Percentiles rank a stretch among this genome's conserved stretches.
Conservation (phyloP, 2,113 vertebrate genomes). For the Thamnophis sirtalis region DNA sequence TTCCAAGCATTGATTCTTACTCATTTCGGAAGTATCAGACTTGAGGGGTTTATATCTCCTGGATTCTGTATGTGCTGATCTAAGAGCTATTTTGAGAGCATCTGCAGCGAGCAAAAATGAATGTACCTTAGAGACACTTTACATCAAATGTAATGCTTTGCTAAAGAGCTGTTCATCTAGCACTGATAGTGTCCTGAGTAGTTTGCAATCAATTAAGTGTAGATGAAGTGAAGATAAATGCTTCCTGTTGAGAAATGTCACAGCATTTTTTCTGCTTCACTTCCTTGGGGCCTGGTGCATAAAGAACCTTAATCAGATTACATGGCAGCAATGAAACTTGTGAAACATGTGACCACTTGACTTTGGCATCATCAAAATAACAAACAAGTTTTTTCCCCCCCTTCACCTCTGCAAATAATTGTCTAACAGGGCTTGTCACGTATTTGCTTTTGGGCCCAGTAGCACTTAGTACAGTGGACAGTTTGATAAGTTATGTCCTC, state of each 20-base stretch:
- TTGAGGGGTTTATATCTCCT: neutral
- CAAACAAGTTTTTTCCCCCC: neutral
- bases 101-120: slow-evolving; percentile 27
- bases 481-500: slow-evolving; percentile 3
- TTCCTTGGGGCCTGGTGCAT: slow-evolving; percentile 39
- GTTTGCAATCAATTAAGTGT: slow-evolving; percentile 59
- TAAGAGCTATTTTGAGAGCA: slow-evolving; percentile 36
- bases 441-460: slow-evolving; percentile 20
- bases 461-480: neutral
- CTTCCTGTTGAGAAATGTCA: slow-evolving; percentile 61
- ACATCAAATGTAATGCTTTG: slow-evolving; percentile 38
- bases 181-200: slow-evolving; percentile 50
- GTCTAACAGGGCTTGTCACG: neutral
- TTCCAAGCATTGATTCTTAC: slow-evolving; percentile 6
- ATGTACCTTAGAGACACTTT: slow-evolving; percentile 43
- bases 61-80: neutral
- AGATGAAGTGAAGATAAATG: slow-evolving; percentile 54
- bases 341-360: slow-evolving; percentile 10
- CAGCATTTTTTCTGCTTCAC: slow-evolving; percentile 54
- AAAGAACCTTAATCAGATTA: slow-evolving; percentile 35
- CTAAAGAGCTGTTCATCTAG: slow-evolving; percentile 47
- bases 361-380: neutral
- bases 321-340: neutral
- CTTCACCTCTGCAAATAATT: neutral
- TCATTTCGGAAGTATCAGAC: neutral